These are phyloP conservation scores for Naja naja DNA, from an alignment of 2,113 vertebrate species.

Conservation along the genomic window DNA sequence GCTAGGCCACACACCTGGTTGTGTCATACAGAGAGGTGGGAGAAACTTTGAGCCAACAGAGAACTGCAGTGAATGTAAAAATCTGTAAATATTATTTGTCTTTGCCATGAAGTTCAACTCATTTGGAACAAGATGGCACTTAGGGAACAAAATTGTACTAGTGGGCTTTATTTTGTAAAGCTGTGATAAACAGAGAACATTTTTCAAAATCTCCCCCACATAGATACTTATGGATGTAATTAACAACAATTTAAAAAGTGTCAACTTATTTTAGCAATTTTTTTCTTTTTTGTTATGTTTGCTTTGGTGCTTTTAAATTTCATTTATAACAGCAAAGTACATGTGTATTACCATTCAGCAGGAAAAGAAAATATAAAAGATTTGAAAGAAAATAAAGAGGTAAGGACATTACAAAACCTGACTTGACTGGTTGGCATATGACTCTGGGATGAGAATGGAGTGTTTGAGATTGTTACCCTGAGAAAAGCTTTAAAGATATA, in stretches of 20 bases:
- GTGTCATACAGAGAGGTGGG: slow-evolving; percentile 4
- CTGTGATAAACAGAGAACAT: neutral
- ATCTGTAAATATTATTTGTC: neutral
- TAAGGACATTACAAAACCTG: neutral
- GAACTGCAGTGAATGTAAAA: neutral
- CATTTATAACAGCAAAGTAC: neutral
- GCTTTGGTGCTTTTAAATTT: neutral
- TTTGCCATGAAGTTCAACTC: neutral
- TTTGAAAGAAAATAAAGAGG: neutral
- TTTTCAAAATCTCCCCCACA: neutral
- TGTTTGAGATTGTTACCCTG: neutral
- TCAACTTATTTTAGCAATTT: neutral
- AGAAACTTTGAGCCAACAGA: neutral
- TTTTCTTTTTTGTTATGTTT: neutral
- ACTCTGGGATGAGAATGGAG: neutral
- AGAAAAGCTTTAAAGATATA: neutral
- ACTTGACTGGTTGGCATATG: neutral
- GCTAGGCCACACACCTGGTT: neutral
- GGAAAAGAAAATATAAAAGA: neutral
- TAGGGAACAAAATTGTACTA: neutral
- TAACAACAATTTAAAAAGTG: neutral
- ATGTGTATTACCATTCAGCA: neutral
- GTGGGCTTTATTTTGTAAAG: neutral
- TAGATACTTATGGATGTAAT: neutral
- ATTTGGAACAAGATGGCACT: neutral